These are phyloP conservation scores for Vanessa tameamea DNA, from an alignment of 1,140 invertebrate genomes.

Conservation along the genomic window DNA sequence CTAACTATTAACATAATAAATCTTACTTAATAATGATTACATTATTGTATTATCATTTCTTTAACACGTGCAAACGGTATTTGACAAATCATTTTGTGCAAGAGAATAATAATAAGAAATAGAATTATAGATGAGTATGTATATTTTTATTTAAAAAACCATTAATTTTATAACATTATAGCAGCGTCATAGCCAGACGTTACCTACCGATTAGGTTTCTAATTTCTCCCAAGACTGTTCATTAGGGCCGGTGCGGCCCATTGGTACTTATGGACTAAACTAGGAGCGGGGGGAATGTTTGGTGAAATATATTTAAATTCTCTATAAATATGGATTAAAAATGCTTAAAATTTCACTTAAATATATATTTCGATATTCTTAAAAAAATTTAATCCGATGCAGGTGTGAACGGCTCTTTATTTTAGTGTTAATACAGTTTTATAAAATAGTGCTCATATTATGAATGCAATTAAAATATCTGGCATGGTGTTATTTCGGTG, in stretches of 20 bases:
- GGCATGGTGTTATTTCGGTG: conserved; percentile 23
- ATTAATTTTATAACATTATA: too few relatives aligned
- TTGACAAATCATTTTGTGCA: background rate
- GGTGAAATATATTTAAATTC: too few relatives aligned
- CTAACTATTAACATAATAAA: conserved; percentile 32
- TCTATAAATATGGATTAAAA: too few relatives aligned
- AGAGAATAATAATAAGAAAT: background rate
- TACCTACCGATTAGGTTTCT: too few relatives aligned
- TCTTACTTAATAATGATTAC: conserved; percentile 5
- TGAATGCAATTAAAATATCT: conserved; percentile 27
- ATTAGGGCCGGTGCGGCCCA: too few relatives aligned
- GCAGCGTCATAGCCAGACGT: too few relatives aligned
- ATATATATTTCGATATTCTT: too few relatives aligned
- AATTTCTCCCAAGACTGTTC: too few relatives aligned
- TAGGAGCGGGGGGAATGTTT: too few relatives aligned
- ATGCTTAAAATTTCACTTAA: too few relatives aligned
- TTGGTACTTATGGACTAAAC: too few relatives aligned
- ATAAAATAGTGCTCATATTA: conserved; percentile 9
- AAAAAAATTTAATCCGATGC: background rate
- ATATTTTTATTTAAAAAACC: too few relatives aligned
- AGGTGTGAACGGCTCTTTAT: background rate
- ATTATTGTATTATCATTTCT: background rate
- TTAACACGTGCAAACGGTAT: background rate
- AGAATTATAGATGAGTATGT: background rate
- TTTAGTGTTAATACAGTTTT: background rate